A percentile compares a stretch with the other conserved stretches of the same genome.
Conservation (phyloP, 2,888 invertebrate species). For the Ornithoptera priamus region DNA sequence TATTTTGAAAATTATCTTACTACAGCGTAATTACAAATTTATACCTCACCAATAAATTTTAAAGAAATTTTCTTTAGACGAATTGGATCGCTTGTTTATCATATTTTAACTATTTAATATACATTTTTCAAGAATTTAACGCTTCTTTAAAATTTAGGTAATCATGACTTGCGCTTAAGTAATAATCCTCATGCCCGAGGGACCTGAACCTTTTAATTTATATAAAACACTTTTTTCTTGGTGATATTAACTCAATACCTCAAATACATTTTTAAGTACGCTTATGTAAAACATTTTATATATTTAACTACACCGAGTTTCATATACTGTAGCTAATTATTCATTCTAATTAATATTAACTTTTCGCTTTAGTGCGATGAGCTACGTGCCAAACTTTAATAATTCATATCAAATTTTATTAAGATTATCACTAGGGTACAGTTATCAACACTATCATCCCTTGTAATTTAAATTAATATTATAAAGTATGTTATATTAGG, state of each 20-base stretch:
- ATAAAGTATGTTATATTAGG: neutral
- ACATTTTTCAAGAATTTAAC: neutral
- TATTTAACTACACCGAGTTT: conserved; percentile 10
- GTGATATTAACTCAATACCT: conserved; percentile 15
- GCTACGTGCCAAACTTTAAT: conserved; percentile 16
- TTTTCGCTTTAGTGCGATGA: conserved; percentile 1
- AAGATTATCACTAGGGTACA: conserved; percentile 6
- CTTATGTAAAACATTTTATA: conserved; percentile 1
- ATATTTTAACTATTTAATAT: neutral
- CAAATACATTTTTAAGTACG: conserved; percentile 16
- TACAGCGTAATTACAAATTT: neutral
- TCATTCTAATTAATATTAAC: neutral
- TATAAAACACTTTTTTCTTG: too few relatives aligned
- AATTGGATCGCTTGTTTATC: neutral
- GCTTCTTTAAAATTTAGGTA: neutral
- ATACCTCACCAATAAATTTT: neutral
- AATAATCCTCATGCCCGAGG: too few relatives aligned
- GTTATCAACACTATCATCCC: conserved; percentile 12
- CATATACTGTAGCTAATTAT: conserved; percentile 12
- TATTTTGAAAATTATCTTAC: too few relatives aligned
- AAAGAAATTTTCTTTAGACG: neutral
- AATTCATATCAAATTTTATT: conserved; percentile 23
- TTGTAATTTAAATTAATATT: neutral
- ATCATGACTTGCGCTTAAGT: too few relatives aligned
- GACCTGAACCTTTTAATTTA: too few relatives aligned